These are phyloP conservation scores for Lasius platythorax DNA, from an alignment of 2,888 invertebrate genomes.

Conservation along the genomic window DNA sequence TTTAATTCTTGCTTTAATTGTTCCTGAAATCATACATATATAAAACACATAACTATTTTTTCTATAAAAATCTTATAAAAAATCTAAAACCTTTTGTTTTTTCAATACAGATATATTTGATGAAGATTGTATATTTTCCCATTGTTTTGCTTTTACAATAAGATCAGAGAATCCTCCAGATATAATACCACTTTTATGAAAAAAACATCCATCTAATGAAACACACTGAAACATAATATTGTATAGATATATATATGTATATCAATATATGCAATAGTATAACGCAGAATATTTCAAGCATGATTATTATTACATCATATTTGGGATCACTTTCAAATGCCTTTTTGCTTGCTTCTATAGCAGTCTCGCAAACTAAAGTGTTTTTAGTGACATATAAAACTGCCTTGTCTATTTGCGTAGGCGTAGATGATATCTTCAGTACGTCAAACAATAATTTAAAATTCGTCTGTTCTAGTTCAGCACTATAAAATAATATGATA, in stretches of 20 bases:
- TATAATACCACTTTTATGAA: slow-evolving; percentile 98
- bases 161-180: slow-evolving; percentile 94
- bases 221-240: slow-evolving; percentile 89
- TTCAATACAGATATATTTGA: slow-evolving; percentile 92
- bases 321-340: slow-evolving; percentile 94
- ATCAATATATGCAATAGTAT: not conserved
- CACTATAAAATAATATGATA: slow-evolving; percentile 86
- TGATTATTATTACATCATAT: slow-evolving; percentile 88
- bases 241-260: not conserved
- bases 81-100: slow-evolving; percentile 89
- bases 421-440: slow-evolving; percentile 95
- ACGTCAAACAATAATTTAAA: slow-evolving; percentile 98
- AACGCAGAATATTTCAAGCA: not conserved
- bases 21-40: slow-evolving; percentile 87
- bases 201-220: slow-evolving; percentile 98
- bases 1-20: slow-evolving; percentile 96
- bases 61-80: slow-evolving; percentile 54
- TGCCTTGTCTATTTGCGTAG: slow-evolving; percentile 95
- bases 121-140: slow-evolving; percentile 96
- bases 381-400: slow-evolving; percentile 98
- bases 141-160: slow-evolving; percentile 94
- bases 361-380: slow-evolving; percentile 97
- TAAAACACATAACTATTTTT: slow-evolving; percentile 4
- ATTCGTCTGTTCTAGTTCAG: slow-evolving; percentile 95
- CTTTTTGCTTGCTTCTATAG: slow-evolving; percentile 97